These are phyloP conservation scores for Chaetodon trifasciatus DNA, from an alignment of 2,797 vertebrate species.

Conservation along the genomic window DNA sequence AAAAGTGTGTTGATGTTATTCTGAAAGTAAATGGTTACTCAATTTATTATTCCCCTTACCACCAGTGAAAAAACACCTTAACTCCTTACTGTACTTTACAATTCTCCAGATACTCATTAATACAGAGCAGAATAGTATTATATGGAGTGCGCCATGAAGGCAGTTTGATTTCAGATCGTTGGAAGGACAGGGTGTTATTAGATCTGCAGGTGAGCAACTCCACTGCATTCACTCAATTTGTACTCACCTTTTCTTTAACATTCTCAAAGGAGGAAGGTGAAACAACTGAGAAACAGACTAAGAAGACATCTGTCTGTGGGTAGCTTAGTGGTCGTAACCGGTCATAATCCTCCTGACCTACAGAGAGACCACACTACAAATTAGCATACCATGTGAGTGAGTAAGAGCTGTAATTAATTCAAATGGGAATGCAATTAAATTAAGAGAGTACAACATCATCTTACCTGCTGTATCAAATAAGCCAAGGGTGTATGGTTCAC, in stretches of 20 bases:
- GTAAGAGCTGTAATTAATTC: not conserved
- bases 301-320: conserved; percentile 88
- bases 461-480: conserved; percentile 89
- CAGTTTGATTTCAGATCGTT: not conserved
- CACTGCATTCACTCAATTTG: not conserved
- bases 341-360: conserved; percentile 89
- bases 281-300: conserved; percentile 89
- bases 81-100: not conserved
- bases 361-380: conserved; percentile 1
- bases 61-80: not conserved
- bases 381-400: not conserved
- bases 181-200: not conserved
- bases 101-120: not conserved
- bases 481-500: conserved; percentile 87
- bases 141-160: not conserved
- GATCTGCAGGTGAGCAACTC: not conserved
- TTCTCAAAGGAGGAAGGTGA: conserved; percentile 89
- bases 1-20: no score
- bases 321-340: conserved; percentile 87
- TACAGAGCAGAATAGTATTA: not conserved
- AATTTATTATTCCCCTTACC: not conserved
- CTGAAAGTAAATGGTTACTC: not conserved
- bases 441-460: not conserved
- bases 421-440: not conserved
- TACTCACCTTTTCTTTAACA: conserved; percentile 87